Evolutionary conservation across 53 echinoderm and acorn worm species (phyloP).

Genomic region (Patiria pectinifera): DNA sequence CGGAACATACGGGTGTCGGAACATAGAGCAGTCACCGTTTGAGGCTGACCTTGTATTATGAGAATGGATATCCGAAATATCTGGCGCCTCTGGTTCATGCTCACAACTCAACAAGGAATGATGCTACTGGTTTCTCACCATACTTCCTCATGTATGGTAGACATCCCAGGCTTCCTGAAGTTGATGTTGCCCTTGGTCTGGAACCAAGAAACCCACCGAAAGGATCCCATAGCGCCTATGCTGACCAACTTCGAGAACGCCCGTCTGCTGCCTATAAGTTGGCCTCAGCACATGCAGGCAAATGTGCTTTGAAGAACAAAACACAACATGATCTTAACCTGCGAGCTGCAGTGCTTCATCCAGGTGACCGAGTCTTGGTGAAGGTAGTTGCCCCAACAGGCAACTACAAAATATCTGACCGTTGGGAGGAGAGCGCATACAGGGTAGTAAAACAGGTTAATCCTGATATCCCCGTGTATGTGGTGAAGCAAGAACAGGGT

Average conservation of each 20-base stretch:
- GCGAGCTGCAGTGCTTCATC: neutral
- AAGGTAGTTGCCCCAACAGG: slow-evolving; percentile 14
- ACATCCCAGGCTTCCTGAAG: slow-evolving; percentile 49
- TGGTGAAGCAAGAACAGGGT: slow-evolving; percentile 40
- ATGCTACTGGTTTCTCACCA: slow-evolving; percentile 54
- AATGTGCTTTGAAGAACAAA: slow-evolving; percentile 28
- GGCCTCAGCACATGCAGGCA: slow-evolving; percentile 25
- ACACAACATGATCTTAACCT: neutral
- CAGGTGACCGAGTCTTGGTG: slow-evolving; percentile 37
- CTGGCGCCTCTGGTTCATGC: slow-evolving; percentile 57
- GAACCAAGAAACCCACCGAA: neutral
- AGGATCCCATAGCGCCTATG: neutral
- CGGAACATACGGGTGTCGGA: too few species aligned
- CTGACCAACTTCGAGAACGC: neutral
- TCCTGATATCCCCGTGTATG: slow-evolving; percentile 48
- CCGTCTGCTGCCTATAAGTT: slow-evolving; percentile 16
- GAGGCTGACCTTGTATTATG: too few species aligned
- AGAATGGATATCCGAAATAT: too few species aligned
- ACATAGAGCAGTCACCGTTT: too few species aligned
- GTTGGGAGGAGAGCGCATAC: neutral
- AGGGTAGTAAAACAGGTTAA: neutral
- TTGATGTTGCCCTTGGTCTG: neutral
- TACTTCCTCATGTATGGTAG: slow-evolving; percentile 47
- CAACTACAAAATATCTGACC: slow-evolving; percentile 31
- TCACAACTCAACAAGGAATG: slow-evolving; percentile 49